A percentile compares a stretch with the other conserved stretches of the same genome.
Evolutionary conservation across 2,113 vertebrate genomes (phyloP).

Genomic region (Manacus vitellinus): DNA sequence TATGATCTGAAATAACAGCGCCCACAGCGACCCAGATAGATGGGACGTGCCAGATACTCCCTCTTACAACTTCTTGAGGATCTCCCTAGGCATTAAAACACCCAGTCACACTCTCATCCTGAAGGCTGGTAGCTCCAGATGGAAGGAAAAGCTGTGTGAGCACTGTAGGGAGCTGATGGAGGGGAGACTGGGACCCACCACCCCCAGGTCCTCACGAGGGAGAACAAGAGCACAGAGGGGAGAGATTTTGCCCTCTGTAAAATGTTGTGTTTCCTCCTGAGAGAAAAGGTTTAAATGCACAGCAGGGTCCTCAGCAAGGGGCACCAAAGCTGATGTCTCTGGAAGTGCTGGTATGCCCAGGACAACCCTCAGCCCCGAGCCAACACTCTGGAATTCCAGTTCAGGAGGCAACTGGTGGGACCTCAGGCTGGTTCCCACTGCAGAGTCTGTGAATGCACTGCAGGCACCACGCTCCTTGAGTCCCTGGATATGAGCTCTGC

Average conservation of each 20-base stretch:
- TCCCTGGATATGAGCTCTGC: background rate
- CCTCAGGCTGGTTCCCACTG: background rate
- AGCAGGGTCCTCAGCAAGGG: background rate
- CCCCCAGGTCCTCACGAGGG: background rate
- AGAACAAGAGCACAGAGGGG: background rate
- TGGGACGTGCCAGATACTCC: background rate
- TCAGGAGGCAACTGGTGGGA: background rate
- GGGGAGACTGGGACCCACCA: background rate
- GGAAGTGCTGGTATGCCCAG: background rate
- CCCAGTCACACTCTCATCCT: background rate
- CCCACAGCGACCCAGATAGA: background rate
- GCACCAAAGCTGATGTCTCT: background rate
- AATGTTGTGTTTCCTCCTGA: background rate
- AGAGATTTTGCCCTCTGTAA: background rate
- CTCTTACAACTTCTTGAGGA: background rate
- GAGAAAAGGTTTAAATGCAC: background rate
- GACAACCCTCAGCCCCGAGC: background rate
- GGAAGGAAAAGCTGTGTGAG: background rate
- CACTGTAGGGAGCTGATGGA: background rate
- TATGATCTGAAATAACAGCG: background rate
- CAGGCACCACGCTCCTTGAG: background rate
- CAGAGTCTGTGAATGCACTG: background rate
- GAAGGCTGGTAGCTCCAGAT: background rate
- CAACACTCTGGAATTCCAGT: background rate
- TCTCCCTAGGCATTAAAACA: background rate